phyloP scores from a whole-genome alignment of 2,888 invertebrate genomes.

The Hirtodrosophila cameraria region DNA sequence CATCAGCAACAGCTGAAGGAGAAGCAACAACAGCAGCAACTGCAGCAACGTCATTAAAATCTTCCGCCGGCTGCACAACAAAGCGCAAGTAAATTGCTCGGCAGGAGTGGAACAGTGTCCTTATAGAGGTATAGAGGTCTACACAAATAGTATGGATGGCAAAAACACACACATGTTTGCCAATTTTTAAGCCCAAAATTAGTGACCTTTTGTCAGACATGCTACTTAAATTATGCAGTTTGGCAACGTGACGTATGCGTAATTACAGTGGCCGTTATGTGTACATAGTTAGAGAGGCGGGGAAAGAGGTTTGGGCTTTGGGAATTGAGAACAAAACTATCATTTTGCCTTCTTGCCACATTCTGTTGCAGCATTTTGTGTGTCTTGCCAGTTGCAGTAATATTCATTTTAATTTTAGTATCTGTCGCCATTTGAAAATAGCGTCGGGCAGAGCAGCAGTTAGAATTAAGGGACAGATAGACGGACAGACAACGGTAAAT shows the following conservation, averaged over 20 bases:
- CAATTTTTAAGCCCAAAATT: constrained; percentile 29
- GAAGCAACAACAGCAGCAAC: constrained; percentile 13
- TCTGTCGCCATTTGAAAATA: constrained; percentile 56
- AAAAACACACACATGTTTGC: constrained; percentile 13
- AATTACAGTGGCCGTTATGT: constrained; percentile 41
- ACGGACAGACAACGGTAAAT: constrained; percentile 48
- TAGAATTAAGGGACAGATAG: no score
- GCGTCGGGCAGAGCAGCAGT: constrained; percentile 2
- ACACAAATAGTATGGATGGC: not conserved
- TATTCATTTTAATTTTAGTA: constrained; percentile 71
- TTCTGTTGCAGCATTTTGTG: not conserved
- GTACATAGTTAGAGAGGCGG: not conserved
- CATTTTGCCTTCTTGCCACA: constrained; percentile 34
- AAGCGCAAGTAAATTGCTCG: constrained; percentile 68
- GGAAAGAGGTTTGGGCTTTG: not conserved
- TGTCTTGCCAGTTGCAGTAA: constrained; percentile 46
- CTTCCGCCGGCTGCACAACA: constrained; percentile 70
- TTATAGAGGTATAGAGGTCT: not conserved
- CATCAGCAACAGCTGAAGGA: constrained; percentile 14
- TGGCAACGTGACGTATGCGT: constrained; percentile 60
- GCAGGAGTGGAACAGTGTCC: constrained; percentile 17
- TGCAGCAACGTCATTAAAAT: constrained; percentile 70
- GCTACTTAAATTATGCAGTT: constrained; percentile 53
- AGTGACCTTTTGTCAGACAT: constrained; percentile 36
- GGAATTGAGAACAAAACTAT: constrained; percentile 19